Base-by-base conservation (phyloP, 2,888 invertebrate genomes). In the Cataglyphis livida region DNA sequence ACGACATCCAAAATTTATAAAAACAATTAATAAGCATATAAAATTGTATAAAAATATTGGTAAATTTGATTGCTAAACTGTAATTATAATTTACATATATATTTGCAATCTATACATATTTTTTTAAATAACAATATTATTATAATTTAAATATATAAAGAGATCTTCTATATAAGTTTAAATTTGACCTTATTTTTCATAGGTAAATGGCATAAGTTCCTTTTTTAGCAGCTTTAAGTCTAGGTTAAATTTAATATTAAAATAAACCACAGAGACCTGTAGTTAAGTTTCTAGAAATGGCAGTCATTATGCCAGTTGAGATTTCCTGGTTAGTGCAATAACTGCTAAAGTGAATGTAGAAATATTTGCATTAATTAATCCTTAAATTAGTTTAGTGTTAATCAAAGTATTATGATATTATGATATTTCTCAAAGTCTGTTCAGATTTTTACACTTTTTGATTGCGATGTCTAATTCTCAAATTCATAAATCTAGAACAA, bases 321-420 rank as follows among this genome's bases (percentile, higher is more conserved):
- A 59, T 79, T 44, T 44, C 18, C 71, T 35, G 44, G 70, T 79
- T 79, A 79, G 71, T 79, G 57, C 59, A 79, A 18, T 70, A 70
- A 78, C 57, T 70, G 44, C 35, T 25, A 59, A 2, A 70, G 44
- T 35, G 5, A 44, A 70, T 78, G 35, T 41, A 57, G 9, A 57
- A 57, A 32, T 54, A 0, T 64, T 0, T 35, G 12, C 41, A 1
- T 10, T 68, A 78, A 78, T 78, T 66, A 70, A 78, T 70, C 59
- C 44, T 59, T 70, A 70, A 51, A 1, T 59, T 59, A 70, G 25
- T 7, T 59, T 59, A 78, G 25, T 7, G 0, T 1, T 44, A 54
- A 12, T 21, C 1, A 66, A 57, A 64, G 65, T 54, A 51, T 41
- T 57, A 25, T 15, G 12, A 12, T 18, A 65, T 9, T 6, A 1